phyloP scores from a whole-genome alignment of 2,888 invertebrate genomes.

The Cosmopolites sordidus region DNA sequence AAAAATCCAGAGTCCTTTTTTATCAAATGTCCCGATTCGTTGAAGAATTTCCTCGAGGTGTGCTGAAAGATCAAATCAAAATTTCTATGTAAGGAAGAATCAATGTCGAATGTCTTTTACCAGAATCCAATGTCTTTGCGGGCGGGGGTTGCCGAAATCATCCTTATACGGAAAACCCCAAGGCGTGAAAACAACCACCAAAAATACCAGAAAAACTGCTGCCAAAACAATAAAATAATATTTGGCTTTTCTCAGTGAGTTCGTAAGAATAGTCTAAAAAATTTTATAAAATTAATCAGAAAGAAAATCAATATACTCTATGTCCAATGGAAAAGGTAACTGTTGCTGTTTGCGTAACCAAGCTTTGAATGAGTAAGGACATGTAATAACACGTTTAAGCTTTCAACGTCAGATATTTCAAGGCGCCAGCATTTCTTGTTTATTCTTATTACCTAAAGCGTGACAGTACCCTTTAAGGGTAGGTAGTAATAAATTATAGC shows the following conservation, averaged over 20 bases:
- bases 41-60: constrained; percentile 37
- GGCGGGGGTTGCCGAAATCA: constrained; percentile 54
- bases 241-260: constrained; percentile 34
- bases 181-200: constrained; percentile 57
- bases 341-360: no score
- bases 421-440: no score
- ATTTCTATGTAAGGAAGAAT: no score
- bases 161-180: constrained; percentile 69
- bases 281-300: constrained; percentile 32
- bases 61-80: constrained; percentile 38
- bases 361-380: no score
- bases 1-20: constrained; percentile 43
- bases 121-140: constrained; percentile 58
- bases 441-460: no score
- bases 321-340: no score
- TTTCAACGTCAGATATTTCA: no score
- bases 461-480: no score
- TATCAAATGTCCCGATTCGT: constrained; percentile 34
- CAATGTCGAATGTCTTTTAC: constrained; percentile 35
- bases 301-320: no score
- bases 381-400: no score
- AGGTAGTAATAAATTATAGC: no score
- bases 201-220: constrained; percentile 33
- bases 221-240: constrained; percentile 33
- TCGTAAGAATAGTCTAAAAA: constrained; percentile 31